A percentile compares a stretch with the other conserved stretches of the same genome.
phyloP scores from a whole-genome alignment of 2,797 vertebrate genomes.

The Argyrosomus regius region DNA sequence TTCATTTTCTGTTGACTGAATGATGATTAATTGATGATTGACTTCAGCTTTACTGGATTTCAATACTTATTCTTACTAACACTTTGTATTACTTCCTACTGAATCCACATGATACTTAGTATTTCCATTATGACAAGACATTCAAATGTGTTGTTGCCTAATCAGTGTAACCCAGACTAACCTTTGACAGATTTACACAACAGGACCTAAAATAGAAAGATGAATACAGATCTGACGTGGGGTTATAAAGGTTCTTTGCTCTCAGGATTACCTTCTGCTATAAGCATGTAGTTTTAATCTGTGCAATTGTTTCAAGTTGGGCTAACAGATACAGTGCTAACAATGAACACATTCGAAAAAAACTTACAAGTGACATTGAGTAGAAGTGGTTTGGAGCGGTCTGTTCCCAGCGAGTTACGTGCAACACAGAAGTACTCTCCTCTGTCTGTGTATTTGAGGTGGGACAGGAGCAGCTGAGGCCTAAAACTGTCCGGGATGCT shows the following conservation, averaged over 20 bases:
- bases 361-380: conserved; percentile 85
- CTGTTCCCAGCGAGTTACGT: conserved; percentile 84
- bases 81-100: conserved; percentile 22
- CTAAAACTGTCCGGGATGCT: conserved; percentile 86
- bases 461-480: conserved; percentile 81
- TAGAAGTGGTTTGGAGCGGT: conserved; percentile 80
- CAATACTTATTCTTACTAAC: background rate
- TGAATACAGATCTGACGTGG: background rate
- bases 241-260: background rate
- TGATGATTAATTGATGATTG: background rate
- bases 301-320: background rate
- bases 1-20: background rate
- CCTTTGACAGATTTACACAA: conserved; percentile 21
- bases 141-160: conserved; percentile 23
- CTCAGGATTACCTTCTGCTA: background rate
- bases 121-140: background rate
- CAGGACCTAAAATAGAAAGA: background rate
- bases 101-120: background rate
- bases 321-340: background rate
- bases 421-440: conserved; percentile 87
- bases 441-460: conserved; percentile 78
- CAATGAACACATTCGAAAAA: background rate
- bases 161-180: conserved; percentile 32
- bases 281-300: background rate
- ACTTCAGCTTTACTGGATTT: background rate